phyloP scores from a whole-genome alignment of 2,888 invertebrate genomes.

The Embidobia sp. region DNA sequence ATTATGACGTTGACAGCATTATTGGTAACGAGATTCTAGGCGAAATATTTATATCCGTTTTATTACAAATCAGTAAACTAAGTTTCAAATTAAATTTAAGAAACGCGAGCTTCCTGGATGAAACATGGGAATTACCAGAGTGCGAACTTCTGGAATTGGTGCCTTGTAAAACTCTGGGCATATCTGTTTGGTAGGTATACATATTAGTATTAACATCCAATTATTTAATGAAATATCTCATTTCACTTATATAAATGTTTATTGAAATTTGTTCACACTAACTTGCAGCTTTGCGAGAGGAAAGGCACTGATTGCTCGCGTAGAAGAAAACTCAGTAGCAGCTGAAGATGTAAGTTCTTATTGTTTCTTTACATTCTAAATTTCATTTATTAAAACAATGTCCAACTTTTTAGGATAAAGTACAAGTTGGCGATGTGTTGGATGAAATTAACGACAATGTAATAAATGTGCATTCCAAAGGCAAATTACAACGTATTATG shows the following conservation, averaged over 20 bases:
- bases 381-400: too few species aligned
- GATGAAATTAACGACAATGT: slow-evolving; percentile 85
- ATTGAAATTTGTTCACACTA: too few species aligned
- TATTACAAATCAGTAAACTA: slow-evolving; percentile 83
- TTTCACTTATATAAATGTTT: too few species aligned
- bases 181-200: slow-evolving; percentile 83
- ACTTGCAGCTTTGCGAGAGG: slow-evolving; percentile 83
- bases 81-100: slow-evolving; percentile 83
- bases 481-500: slow-evolving; percentile 82
- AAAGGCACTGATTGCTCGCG: slow-evolving; percentile 84
- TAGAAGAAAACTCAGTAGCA: slow-evolving; percentile 84
- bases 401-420: slow-evolving; percentile 81
- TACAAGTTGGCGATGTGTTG: slow-evolving; percentile 85
- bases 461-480: slow-evolving; percentile 81
- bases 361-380: neutral
- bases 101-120: slow-evolving; percentile 85
- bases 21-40: slow-evolving; percentile 85
- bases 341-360: slow-evolving; percentile 85
- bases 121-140: slow-evolving; percentile 85
- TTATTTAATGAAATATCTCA: too few species aligned
- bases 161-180: slow-evolving; percentile 85
- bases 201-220: too few species aligned
- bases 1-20: slow-evolving; percentile 80
- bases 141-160: slow-evolving; percentile 84
- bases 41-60: slow-evolving; percentile 84